Percentiles rank a stretch among this genome's conserved stretches.
Evolutionary conservation across 2,797 vertebrate genomes (phyloP).

Genomic region (Falco novaeseelandiae): DNA sequence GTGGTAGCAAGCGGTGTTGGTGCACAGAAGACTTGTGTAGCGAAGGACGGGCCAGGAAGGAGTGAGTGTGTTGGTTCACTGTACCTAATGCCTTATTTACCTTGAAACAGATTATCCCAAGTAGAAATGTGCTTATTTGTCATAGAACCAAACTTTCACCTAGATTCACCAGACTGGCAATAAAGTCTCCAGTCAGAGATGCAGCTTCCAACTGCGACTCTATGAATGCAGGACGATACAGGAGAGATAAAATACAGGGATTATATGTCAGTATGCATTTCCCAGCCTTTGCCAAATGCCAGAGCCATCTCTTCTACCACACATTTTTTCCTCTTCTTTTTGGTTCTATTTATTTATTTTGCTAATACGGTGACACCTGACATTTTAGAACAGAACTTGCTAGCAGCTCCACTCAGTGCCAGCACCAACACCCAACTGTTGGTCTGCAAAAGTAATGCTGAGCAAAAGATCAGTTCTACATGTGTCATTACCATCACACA

Average conservation of each 20-base stretch:
- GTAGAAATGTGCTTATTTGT: neutral
- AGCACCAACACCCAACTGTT: neutral
- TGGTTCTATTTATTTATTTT: neutral
- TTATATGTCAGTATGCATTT: neutral
- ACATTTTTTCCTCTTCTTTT: neutral
- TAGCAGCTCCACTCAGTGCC: constrained; percentile 6
- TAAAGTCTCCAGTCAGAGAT: neutral
- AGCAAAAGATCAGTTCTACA: constrained; percentile 41
- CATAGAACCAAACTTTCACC: neutral
- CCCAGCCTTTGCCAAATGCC: neutral
- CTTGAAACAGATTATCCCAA: neutral
- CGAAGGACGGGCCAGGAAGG: neutral
- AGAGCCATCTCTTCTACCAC: neutral
- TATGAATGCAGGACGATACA: neutral
- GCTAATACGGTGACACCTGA: neutral
- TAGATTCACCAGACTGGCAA: neutral
- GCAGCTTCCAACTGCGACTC: neutral
- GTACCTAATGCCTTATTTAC: neutral
- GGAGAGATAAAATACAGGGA: neutral
- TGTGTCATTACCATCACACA: constrained; percentile 50
- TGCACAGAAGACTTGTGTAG: neutral
- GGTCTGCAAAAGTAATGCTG: constrained; percentile 42
- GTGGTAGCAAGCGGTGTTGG: neutral
- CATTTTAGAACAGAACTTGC: neutral
- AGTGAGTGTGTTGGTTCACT: neutral